These are phyloP conservation scores for Barypeithes pellucidus DNA, from an alignment of 2,888 invertebrate species.

Conservation along the genomic window DNA sequence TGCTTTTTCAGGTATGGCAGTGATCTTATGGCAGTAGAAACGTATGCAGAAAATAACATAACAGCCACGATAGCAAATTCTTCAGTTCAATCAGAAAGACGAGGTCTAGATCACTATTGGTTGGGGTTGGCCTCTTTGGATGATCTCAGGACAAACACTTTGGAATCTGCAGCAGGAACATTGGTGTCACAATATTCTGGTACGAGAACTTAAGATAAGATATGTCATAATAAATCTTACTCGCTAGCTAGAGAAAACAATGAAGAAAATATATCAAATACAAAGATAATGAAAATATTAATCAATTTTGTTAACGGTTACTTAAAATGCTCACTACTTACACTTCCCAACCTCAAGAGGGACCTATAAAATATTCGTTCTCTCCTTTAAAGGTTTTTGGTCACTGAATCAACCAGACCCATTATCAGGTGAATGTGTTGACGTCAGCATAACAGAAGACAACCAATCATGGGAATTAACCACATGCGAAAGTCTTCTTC, in stretches of 20 bases:
- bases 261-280: too few species aligned
- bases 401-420: conserved; percentile 91
- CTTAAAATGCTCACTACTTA: too few species aligned
- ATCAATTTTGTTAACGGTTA: too few species aligned
- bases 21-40: conserved; percentile 93
- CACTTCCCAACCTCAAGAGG: too few species aligned
- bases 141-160: conserved; percentile 93
- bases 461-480: conserved; percentile 94
- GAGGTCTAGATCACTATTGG: conserved; percentile 86
- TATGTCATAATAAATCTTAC: too few species aligned
- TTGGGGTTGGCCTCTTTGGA: conserved; percentile 92
- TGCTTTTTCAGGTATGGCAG: conserved; percentile 88
- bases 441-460: conserved; percentile 80
- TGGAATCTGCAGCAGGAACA: conserved; percentile 93
- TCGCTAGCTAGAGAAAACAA: too few species aligned
- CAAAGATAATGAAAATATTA: too few species aligned
- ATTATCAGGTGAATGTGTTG: conserved; percentile 91
- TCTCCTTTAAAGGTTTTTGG: conserved; percentile 82
- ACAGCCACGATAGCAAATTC: conserved; percentile 85
- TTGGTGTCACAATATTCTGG: conserved; percentile 94
- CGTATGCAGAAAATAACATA: conserved; percentile 92
- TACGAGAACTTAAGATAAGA: conserved; percentile 61
- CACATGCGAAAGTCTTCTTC: conserved; percentile 93
- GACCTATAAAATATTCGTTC: not conserved
- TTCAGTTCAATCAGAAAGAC: conserved; percentile 77